Evolutionary conservation across 2,797 vertebrate genomes (phyloP), one percentile per base, ranked within the genome.

Genomic region (Melanotaenia nigrans): DNA sequence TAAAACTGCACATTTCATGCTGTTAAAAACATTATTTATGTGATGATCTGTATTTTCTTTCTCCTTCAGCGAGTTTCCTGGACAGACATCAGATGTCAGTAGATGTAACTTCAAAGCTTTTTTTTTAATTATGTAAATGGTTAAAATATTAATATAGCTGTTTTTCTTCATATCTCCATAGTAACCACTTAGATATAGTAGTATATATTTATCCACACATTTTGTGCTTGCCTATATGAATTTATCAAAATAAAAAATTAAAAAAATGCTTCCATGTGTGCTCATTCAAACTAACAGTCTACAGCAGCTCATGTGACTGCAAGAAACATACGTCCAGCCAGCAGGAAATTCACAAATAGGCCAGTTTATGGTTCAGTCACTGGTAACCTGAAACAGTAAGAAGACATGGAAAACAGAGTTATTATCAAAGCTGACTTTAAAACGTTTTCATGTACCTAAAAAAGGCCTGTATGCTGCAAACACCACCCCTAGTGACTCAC

Each of bases 231-330:
- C 68, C 14, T 30, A 28, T 77, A 53, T 65, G 33, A 68, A 75
- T 61, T 76, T 67, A 68, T 79, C 28, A 71, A 74, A 89, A 85
- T 84, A 45, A 85, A 87, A 91, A 91, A 79, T 72, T 79, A 81
- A 24, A 87, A 89, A 54, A 85, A 82, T 69, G 24, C 49, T 81
- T 71, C 63, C 25, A 51, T 8, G 22, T 85, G 61, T 77, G 60
- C 72, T 80, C 47, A 66, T 72, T 81, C 35, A 69, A 60, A 73
- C 58, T 58, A 68, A 75, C 57, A 77, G 1, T 85, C 40, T 68
- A 69, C 77, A 66, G 30, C 12, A 33, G 66, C 36, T 56, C 5
- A 45, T 61, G 55, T 70, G 47, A 75, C 61, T 67, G 55, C 35
- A 75, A 74, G 11, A 82, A 78, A 65, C 54, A 72, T 59, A 6